Conservation (phyloP, 2,888 invertebrate species). For the Congeria kusceri region DNA sequence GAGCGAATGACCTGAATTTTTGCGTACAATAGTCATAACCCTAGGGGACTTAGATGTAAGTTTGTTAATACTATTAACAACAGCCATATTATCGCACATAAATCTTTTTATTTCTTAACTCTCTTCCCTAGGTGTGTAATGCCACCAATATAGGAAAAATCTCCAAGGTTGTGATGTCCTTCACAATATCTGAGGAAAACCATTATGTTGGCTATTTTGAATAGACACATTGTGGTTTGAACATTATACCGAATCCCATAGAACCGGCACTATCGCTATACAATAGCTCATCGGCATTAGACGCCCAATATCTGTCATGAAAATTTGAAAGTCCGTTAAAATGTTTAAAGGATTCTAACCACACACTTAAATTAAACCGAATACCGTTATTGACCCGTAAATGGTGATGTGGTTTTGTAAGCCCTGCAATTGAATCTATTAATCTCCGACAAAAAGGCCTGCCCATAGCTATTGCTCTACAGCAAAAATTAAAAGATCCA, state of each 20-base stretch:
- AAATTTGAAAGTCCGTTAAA: not conserved
- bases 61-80: too few relatives aligned
- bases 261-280: not conserved
- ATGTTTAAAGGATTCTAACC: not conserved
- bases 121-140: too few relatives aligned
- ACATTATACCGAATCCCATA: not conserved
- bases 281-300: not conserved
- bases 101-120: too few relatives aligned
- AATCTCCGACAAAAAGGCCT: constrained; percentile 6
- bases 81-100: too few relatives aligned
- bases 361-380: not conserved
- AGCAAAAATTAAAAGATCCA: constrained; percentile 4
- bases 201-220: too few relatives aligned
- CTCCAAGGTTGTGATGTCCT: too few relatives aligned
- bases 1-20: too few relatives aligned
- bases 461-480: not conserved
- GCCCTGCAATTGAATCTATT: not conserved
- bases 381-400: not conserved
- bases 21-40: too few relatives aligned
- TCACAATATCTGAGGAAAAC: too few relatives aligned
- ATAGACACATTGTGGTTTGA: too few relatives aligned
- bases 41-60: too few relatives aligned
- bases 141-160: too few relatives aligned
- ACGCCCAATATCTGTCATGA: not conserved
- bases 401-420: not conserved